Base-by-base conservation (phyloP, 2,888 invertebrate genomes). In the Heliconius sara region DNA sequence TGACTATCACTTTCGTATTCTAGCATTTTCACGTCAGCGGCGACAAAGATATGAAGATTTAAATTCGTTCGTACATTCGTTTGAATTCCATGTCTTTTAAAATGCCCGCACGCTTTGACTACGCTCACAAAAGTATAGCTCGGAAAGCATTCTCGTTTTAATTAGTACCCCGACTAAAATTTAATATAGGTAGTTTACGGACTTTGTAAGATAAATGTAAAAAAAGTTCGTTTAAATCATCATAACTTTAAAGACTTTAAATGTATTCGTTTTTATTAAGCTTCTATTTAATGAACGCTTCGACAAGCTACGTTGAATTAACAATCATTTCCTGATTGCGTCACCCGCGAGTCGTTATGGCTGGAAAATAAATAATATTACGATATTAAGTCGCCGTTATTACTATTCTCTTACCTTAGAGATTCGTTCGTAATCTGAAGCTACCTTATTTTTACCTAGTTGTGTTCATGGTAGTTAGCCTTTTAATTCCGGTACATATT, bases 341-440 rank as follows among this genome's bases (percentile, higher is more conserved):
- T 66, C 43, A 65, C 47, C 27, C 66, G 65, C 43, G 43, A 65
- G 22, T 75, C 63, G 75, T 43, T 75, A 43, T 43, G 65, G 75
- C 12, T 43, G 47, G 43, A 75, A 75, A 63, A 65, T 65, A 75
- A 75, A 75, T 74, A 74, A 25, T 43, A 74, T 72, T 73, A 73
- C 22, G 34, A 76, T 81, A 82, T 80, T 82, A 82, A 80, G 80
- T 80, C 65, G 80, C 70, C 75, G 72, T 82, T 83, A 82, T 82
- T 81, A 81, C 78, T 80, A 78, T 81, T 67, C 79, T 66, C 67
- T 66, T 63, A 68, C 78, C 77, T 78, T 30, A 39, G 82, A 68
- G 82, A 79, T 81, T 72, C 47, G 67, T 27, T 66, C 67, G 78
- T 77, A 63, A 72, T 63, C 47, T 27, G 13, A 70, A 66, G 66